phyloP scores from a whole-genome alignment of 2,797 vertebrate species.

The Hypotaenidia philippensis region DNA sequence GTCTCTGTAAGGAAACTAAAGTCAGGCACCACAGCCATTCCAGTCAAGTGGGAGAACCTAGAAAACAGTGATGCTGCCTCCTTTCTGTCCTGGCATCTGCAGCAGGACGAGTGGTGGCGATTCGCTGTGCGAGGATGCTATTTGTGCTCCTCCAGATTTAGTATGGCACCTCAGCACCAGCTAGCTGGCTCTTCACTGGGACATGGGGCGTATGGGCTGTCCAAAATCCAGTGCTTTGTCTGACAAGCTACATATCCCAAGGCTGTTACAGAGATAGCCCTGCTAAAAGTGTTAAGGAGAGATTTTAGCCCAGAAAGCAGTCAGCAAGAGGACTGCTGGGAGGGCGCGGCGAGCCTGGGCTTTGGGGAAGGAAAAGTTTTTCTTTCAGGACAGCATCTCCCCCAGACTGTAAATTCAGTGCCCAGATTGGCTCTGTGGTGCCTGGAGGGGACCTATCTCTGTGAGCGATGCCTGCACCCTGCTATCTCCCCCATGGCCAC shows the following conservation, averaged over 20 bases:
- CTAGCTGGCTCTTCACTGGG: background rate
- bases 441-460: background rate
- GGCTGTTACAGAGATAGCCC: background rate
- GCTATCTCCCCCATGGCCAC: fast-evolving
- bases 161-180: background rate
- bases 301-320: background rate
- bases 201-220: background rate
- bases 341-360: background rate
- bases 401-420: background rate
- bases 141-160: background rate
- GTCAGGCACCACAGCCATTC: background rate
- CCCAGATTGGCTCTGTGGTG: background rate
- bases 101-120: background rate
- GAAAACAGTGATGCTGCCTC: background rate
- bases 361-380: no score
- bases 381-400: background rate
- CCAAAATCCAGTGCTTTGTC: background rate
- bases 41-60: background rate
- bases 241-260: background rate
- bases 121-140: background rate
- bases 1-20: background rate
- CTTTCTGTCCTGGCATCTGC: background rate
- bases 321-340: background rate
- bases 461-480: background rate
- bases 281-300: background rate